These are phyloP conservation scores for Phrynocephalus forsythii DNA, from an alignment of 2,797 vertebrate genomes.

Conservation along the genomic window DNA sequence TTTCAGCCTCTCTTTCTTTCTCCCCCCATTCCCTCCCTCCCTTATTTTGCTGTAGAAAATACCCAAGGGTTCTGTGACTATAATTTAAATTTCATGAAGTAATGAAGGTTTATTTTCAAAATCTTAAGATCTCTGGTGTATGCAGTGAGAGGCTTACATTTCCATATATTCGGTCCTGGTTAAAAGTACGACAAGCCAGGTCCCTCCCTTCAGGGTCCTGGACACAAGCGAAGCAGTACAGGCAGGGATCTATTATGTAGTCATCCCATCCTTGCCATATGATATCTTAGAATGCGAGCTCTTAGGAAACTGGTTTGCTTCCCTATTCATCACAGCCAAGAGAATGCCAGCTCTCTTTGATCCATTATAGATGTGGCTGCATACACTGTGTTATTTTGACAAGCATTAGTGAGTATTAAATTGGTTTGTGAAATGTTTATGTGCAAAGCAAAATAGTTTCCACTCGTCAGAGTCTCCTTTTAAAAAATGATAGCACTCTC, in stretches of 20 bases:
- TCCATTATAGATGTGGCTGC: constrained; percentile 58
- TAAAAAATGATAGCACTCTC: constrained; percentile 49
- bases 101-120: background rate
- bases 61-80: no score
- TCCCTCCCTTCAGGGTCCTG: background rate
- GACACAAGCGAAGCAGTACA: background rate
- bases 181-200: background rate
- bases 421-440: constrained; percentile 73
- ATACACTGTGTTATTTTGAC: constrained; percentile 63
- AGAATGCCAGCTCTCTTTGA: constrained; percentile 37
- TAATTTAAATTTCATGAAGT: background rate
- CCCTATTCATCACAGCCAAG: constrained; percentile 64
- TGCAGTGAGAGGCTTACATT: background rate
- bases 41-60: background rate
- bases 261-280: constrained; percentile 58
- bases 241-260: constrained; percentile 50
- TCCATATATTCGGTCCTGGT: background rate
- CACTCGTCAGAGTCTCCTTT: constrained; percentile 58
- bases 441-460: constrained; percentile 66
- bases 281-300: constrained; percentile 22
- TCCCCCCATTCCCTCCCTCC: no score
- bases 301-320: constrained; percentile 64
- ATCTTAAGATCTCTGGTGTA: background rate
- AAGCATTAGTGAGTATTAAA: constrained; percentile 64
- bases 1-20: no score